Evolutionary conservation across 2,797 vertebrate species (phyloP).

Genomic region (Acrocephalus scirpaceus): DNA sequence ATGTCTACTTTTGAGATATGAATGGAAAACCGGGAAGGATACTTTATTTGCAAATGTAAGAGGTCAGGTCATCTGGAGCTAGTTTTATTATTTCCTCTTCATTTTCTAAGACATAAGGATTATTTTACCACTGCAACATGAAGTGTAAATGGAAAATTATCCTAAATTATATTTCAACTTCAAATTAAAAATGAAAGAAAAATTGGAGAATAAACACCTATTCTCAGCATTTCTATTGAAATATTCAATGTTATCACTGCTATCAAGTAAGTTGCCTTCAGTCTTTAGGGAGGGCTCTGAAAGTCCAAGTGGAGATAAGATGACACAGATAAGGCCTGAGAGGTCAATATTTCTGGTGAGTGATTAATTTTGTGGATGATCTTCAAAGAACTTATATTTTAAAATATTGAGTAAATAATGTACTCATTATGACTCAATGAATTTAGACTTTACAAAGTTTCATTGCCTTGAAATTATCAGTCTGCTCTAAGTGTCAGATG

Average conservation of each 20-base stretch:
- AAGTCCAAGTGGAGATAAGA: background rate
- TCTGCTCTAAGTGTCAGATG: background rate
- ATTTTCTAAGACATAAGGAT: background rate
- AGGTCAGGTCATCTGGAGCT: background rate
- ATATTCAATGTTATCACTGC: background rate
- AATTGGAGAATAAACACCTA: background rate
- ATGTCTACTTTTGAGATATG: background rate
- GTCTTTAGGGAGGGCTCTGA: background rate
- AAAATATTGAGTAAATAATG: background rate
- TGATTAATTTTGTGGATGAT: background rate
- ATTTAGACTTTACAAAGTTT: background rate
- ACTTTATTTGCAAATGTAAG: background rate
- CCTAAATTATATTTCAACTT: background rate
- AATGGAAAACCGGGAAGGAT: background rate
- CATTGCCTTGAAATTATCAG: background rate
- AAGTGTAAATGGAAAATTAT: background rate
- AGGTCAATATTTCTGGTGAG: background rate
- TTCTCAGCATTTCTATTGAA: background rate
- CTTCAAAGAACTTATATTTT: background rate
- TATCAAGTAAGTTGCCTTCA: background rate
- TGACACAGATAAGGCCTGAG: background rate
- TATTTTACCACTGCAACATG: background rate
- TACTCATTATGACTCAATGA: background rate
- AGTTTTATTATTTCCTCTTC: background rate
- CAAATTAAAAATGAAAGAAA: background rate